A percentile compares a stretch with the other conserved stretches of the same genome.
Conservation (phyloP, 2,888 invertebrate species). For the Tenthredo livida region DNA sequence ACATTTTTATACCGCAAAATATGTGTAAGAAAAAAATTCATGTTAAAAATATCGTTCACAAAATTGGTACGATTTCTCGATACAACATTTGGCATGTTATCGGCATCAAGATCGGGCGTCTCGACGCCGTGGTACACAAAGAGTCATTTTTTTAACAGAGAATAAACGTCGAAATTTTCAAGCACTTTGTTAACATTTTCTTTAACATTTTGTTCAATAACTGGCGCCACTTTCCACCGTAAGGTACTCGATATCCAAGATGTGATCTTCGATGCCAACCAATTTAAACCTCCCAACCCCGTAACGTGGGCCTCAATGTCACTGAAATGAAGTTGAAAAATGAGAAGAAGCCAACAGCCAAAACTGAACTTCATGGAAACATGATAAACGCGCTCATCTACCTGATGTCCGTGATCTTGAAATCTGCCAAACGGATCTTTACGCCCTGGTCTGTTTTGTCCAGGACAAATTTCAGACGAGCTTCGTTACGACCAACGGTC, state of each 20-base stretch:
- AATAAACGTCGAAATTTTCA: constrained; percentile 48
- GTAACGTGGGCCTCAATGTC: constrained; percentile 53
- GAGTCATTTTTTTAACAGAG: constrained; percentile 45
- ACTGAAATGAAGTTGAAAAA: constrained; percentile 1
- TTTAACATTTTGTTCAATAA: constrained; percentile 50
- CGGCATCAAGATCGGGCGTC: not conserved
- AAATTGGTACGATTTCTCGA: not conserved
- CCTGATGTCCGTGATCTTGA: constrained; percentile 54
- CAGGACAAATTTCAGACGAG: constrained; percentile 49
- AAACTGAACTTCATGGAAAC: not conserved
- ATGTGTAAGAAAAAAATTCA: constrained; percentile 42
- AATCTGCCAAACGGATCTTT: constrained; percentile 44
- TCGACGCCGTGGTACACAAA: constrained; percentile 47
- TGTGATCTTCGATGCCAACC: constrained; percentile 52
- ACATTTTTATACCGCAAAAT: not conserved
- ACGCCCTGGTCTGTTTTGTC: constrained; percentile 28
- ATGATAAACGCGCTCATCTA: not conserved
- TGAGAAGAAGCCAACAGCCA: not conserved
- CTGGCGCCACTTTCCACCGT: constrained; percentile 49
- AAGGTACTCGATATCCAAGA: constrained; percentile 51
- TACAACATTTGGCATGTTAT: not conserved
- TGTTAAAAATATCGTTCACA: constrained; percentile 24
- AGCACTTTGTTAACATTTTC: constrained; percentile 51
- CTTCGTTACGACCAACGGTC: constrained; percentile 50
- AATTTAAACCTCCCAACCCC: constrained; percentile 49